These are phyloP conservation scores for Corythornis madagascariensis DNA, from an alignment of 2,113 vertebrate genomes.

Conservation along the genomic window DNA sequence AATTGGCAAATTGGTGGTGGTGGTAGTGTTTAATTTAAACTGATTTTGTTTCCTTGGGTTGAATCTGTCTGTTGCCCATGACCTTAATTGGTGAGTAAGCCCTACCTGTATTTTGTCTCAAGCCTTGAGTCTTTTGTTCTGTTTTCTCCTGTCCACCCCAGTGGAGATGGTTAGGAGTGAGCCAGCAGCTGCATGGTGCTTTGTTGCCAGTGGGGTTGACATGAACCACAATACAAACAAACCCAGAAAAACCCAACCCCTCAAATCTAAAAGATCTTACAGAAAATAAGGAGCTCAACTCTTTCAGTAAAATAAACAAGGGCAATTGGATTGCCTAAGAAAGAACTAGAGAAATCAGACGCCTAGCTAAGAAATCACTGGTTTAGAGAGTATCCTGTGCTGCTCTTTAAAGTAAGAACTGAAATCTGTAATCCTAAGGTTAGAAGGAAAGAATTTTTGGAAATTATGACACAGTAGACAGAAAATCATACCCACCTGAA, in stretches of 20 bases:
- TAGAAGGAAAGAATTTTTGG: not conserved
- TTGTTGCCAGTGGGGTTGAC: not conserved
- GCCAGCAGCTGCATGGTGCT: not conserved
- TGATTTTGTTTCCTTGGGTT: not conserved
- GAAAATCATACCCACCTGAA: not conserved
- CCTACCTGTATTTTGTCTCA: not conserved
- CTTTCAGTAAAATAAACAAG: not conserved
- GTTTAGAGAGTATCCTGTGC: not conserved
- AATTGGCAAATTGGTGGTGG: not conserved
- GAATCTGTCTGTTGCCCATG: not conserved
- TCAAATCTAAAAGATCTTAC: rapidly evolving
- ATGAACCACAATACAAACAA: not conserved
- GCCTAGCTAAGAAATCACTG: not conserved
- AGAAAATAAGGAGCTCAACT: not conserved
- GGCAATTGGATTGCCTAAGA: not conserved
- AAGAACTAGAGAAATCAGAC: not conserved
- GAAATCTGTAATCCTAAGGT: not conserved
- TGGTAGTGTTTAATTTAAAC: not conserved
- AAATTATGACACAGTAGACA: not conserved
- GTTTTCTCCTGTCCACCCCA: not conserved
- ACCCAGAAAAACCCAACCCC: rapidly evolving
- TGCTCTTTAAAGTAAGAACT: not conserved
- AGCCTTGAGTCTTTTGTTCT: not conserved
- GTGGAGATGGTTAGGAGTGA: not conserved
- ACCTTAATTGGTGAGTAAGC: not conserved